These are phyloP conservation scores for Conger conger DNA, from an alignment of 2,113 vertebrate species.

Conservation along the genomic window DNA sequence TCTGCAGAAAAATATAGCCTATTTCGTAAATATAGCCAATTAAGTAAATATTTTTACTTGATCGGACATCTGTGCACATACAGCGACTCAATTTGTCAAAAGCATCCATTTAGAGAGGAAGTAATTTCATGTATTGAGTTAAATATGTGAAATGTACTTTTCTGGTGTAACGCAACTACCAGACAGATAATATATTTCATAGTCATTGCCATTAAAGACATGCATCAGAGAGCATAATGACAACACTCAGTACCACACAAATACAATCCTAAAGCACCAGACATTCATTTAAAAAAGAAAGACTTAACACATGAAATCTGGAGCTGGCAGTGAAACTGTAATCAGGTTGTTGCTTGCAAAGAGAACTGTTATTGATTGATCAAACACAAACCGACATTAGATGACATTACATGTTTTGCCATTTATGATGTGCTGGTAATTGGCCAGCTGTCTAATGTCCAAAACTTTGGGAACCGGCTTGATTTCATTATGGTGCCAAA, in stretches of 20 bases:
- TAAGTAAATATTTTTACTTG: not conserved
- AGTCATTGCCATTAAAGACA: not conserved
- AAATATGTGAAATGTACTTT: not conserved
- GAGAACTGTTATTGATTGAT: not conserved
- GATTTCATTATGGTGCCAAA: not conserved
- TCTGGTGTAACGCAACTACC: not conserved
- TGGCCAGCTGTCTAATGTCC: not conserved
- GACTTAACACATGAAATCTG: not conserved
- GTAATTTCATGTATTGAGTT: not conserved
- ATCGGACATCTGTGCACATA: not conserved
- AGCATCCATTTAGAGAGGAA: too few relatives aligned
- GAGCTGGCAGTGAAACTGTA: not conserved
- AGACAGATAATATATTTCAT: not conserved
- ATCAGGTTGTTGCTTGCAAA: not conserved
- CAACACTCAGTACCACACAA: too few relatives aligned
- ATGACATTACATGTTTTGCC: not conserved
- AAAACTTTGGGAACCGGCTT: not conserved
- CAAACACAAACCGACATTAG: not conserved
- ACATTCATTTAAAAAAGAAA: not conserved
- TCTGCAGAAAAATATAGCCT: not conserved
- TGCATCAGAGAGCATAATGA: not conserved
- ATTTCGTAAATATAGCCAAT: not conserved
- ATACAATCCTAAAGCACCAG: too few relatives aligned
- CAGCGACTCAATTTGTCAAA: not conserved
- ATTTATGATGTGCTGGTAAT: not conserved